Percentiles rank a stretch among this genome's conserved stretches.
Evolutionary conservation across 2,113 vertebrate species (phyloP).

Genomic region (Dipodomys merriami): DNA sequence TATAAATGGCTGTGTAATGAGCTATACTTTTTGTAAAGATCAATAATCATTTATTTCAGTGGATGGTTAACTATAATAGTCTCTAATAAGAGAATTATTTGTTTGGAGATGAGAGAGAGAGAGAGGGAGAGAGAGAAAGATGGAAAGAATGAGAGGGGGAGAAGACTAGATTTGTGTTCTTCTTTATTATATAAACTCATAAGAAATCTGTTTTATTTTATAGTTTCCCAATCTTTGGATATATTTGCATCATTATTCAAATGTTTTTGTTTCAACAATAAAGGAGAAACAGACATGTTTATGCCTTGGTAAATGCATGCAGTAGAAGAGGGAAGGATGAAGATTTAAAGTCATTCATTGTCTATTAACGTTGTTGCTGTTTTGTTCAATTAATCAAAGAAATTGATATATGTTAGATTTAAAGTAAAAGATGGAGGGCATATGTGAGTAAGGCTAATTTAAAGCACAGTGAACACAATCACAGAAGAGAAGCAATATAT

Average conservation of each 20-base stretch:
- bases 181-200: neutral
- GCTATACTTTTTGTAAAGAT: neutral
- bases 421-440: neutral
- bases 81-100: neutral
- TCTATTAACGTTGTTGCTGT: no score
- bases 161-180: neutral
- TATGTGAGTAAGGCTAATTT: neutral
- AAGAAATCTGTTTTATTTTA: neutral
- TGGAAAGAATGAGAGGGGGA: neutral
- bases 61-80: neutral
- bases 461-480: neutral
- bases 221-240: neutral
- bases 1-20: neutral
- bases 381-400: no score
- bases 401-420: no score
- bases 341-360: neutral
- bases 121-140: no score
- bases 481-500: neutral
- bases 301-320: neutral
- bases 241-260: neutral
- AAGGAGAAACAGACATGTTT: neutral
- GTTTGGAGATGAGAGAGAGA: neutral
- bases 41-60: neutral
- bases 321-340: neutral
- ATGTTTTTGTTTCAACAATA: neutral